Base-by-base conservation (phyloP, 2,797 vertebrate species). In the Parotocinclus haroldoi region DNA sequence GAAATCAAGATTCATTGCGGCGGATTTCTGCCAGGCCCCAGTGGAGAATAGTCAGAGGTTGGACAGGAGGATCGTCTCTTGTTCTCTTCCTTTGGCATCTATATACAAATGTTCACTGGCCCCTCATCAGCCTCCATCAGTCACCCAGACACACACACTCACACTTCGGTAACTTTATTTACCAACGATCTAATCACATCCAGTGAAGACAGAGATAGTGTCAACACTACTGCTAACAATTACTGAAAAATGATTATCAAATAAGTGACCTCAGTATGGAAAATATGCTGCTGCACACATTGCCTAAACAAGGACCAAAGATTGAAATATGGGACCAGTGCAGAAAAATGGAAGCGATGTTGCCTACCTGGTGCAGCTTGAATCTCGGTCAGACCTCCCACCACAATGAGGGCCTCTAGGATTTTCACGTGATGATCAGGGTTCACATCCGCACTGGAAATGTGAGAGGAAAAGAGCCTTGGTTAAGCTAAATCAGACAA, bases 321-420 rank as follows among this genome's bases (percentile, higher is more conserved):
- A 9, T 1, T n/a, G 7, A 48, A 42, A 7, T 18, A 9, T 10
- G 18, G 14, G 16, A 19, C 19, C 11, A 37, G 10, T 16, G 53
- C 36, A 27, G 61, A 12, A 52, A 52, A 53, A 27, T 27, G 27
- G 27, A 27, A 27, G 27, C 27, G 27, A 57, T 10, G 27, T 19
- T 42, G 46, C 82, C 76, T 90, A 93, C 92, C 92, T 70, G 92
- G 91, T 52, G 89, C 89, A 17, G 87, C 70, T 0, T 87, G 87
- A 66, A 83, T 83, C 78, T 92, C 89, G n/a, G 60, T 66, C 0
- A 75, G 66, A 14, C 92, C 90, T 0, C 88, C 81, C 12, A 82
- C 79, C 63, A 80, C 0, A 2, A 92, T 88, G 55, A 93, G 83
- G 18, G 89, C 87, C 81, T 92, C 91, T 0, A 92, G 66, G 73